These are phyloP conservation scores for Aspiorhynchus laticeps DNA, from an alignment of 2,113 vertebrate species.

Conservation along the genomic window DNA sequence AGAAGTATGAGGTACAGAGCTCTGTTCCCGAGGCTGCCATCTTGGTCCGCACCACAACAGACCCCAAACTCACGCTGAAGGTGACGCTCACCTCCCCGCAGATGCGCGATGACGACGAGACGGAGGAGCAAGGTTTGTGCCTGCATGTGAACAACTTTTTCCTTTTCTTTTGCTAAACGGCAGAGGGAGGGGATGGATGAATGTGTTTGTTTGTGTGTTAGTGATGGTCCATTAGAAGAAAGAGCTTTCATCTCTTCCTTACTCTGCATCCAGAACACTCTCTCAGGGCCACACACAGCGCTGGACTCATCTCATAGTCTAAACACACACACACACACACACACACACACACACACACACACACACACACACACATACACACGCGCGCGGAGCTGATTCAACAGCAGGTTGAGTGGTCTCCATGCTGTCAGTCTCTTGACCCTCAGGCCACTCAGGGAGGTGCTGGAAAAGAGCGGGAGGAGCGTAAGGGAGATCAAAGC, in stretches of 20 bases:
- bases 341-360: slow-evolving; percentile 7
- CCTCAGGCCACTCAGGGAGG: not conserved
- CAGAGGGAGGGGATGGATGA: not conserved
- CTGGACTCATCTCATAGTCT: slow-evolving; percentile 4
- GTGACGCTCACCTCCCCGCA: slow-evolving; percentile 93
- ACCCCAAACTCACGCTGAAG: slow-evolving; percentile 92
- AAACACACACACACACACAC: slow-evolving; percentile 20
- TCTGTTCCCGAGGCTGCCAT: slow-evolving; percentile 90
- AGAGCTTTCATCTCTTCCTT: slow-evolving; percentile 10
- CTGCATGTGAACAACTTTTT: not conserved
- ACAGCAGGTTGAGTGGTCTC: slow-evolving; percentile 13
- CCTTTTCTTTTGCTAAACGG: not conserved
- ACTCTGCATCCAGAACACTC: not conserved
- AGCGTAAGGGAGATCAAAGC: slow-evolving; percentile 6
- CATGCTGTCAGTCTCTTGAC: not conserved
- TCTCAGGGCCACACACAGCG: not conserved
- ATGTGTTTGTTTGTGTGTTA: slow-evolving; percentile 7
- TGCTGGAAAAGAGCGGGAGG: not conserved
- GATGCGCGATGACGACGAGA: slow-evolving; percentile 78
- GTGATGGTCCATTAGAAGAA: slow-evolving; percentile 5
- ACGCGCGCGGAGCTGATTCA: slow-evolving; percentile 9
- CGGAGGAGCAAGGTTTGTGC: slow-evolving; percentile 49
- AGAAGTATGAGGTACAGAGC: slow-evolving; percentile 90
- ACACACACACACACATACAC: not conserved
- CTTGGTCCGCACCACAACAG: slow-evolving; percentile 86